phyloP scores from a whole-genome alignment of 2,113 vertebrate genomes.

The Agapornis roseicollis region DNA sequence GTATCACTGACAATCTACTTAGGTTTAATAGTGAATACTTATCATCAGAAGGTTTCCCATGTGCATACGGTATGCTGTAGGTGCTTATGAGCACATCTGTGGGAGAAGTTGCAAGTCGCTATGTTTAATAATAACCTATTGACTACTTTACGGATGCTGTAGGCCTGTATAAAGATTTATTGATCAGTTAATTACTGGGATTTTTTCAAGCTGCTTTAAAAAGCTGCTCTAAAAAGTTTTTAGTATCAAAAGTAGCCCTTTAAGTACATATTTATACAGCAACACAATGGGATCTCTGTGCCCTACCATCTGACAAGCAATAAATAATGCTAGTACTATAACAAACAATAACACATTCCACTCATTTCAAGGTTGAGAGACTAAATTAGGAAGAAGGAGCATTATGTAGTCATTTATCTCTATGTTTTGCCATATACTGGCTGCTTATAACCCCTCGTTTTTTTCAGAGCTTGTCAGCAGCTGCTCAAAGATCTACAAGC shows the following conservation, averaged over 20 bases:
- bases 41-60: background rate
- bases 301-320: background rate
- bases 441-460: background rate
- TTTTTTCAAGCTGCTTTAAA: background rate
- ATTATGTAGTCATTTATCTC: background rate
- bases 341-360: background rate
- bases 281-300: background rate
- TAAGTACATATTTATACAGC: background rate
- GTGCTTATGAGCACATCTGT: background rate
- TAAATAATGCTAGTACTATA: background rate
- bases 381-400: background rate
- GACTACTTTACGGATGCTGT: background rate
- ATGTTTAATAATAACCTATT: background rate
- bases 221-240: background rate
- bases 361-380: background rate
- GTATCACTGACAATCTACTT: background rate
- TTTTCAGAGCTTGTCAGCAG: background rate
- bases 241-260: background rate
- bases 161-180: background rate
- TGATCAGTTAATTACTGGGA: background rate
- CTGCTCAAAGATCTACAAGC: background rate
- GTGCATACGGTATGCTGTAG: background rate
- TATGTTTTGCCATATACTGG: background rate
- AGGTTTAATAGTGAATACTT: background rate
- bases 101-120: background rate